Percentiles rank a stretch among this genome's conserved stretches.
These are phyloP conservation scores for Trichonephila inaurata DNA, from an alignment of 1,140 invertebrate genomes.

Conservation along the genomic window DNA sequence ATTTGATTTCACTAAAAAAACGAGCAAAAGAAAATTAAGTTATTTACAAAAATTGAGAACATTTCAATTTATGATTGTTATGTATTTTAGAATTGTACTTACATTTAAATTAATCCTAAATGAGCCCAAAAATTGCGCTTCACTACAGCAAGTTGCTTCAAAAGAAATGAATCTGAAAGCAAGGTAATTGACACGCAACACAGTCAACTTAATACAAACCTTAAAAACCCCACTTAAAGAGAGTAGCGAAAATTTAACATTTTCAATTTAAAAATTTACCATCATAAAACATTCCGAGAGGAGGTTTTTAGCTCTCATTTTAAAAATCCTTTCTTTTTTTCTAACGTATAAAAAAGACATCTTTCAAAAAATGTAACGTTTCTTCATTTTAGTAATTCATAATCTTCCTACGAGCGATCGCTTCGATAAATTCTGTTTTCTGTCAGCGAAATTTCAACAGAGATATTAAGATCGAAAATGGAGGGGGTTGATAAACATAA, in stretches of 20 bases:
- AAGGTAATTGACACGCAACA: not conserved
- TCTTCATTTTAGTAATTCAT: slow-evolving; percentile 64
- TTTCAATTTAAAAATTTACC: not conserved
- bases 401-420: slow-evolving; percentile 66
- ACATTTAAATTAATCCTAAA: not conserved
- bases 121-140: not conserved
- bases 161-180: not conserved
- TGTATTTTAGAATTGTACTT: not conserved
- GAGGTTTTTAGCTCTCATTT: not conserved
- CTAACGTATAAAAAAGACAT: slow-evolving; percentile 65
- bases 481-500: slow-evolving; percentile 19
- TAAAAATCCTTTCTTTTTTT: not conserved
- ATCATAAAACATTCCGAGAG: not conserved
- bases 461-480: slow-evolving; percentile 47
- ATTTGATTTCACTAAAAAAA: no score
- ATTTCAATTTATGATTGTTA: not conserved
- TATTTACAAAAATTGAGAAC: not conserved
- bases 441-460: slow-evolving; percentile 48
- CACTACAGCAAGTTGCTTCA: not conserved
- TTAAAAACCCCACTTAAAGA: not conserved
- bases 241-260: slow-evolving; percentile 29
- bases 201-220: slow-evolving; percentile 2
- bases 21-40: not conserved
- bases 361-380: slow-evolving; percentile 46
- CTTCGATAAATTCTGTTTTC: slow-evolving; percentile 69